Percentiles rank a stretch among this genome's conserved stretches.
Evolutionary conservation across 2,797 vertebrate genomes (phyloP).

Genomic region (Anisognathus igniventris): DNA sequence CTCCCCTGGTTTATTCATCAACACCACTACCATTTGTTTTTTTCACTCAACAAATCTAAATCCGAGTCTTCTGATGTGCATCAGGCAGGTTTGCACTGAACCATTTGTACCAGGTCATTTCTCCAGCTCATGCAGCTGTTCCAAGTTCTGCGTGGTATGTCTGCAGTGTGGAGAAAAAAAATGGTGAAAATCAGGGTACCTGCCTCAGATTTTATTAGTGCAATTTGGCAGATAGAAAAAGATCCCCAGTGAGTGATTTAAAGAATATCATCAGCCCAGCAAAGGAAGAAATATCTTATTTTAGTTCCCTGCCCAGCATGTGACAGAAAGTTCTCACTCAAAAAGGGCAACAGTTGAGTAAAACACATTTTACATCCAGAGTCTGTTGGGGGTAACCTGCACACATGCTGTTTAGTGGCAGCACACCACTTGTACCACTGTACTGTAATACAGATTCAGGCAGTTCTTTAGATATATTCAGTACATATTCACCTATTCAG

Average conservation of each 20-base stretch:
- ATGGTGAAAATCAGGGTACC: not conserved
- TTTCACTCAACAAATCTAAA: not conserved
- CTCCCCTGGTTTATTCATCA: not conserved
- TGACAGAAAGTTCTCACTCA: not conserved
- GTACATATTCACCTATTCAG: not conserved
- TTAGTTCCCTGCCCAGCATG: not conserved
- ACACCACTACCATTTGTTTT: not conserved
- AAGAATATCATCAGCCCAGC: not conserved
- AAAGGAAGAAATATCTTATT: not conserved
- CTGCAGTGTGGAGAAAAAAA: not conserved
- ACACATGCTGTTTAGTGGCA: not conserved
- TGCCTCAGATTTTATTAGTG: not conserved
- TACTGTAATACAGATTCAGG: not conserved
- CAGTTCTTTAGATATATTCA: not conserved
- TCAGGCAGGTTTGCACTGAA: fast-evolving
- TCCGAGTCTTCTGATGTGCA: not conserved
- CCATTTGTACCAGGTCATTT: not conserved
- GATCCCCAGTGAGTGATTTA: not conserved
- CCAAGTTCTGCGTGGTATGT: fast-evolving
- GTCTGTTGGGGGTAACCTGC: not conserved
- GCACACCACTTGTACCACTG: not conserved
- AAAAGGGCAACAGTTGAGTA: not conserved
- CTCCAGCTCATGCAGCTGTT: not conserved
- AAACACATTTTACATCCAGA: not conserved
- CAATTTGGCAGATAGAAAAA: not conserved